These are phyloP conservation scores for Gymnocypris eckloni DNA, from an alignment of 2,797 vertebrate genomes.

Conservation along the genomic window DNA sequence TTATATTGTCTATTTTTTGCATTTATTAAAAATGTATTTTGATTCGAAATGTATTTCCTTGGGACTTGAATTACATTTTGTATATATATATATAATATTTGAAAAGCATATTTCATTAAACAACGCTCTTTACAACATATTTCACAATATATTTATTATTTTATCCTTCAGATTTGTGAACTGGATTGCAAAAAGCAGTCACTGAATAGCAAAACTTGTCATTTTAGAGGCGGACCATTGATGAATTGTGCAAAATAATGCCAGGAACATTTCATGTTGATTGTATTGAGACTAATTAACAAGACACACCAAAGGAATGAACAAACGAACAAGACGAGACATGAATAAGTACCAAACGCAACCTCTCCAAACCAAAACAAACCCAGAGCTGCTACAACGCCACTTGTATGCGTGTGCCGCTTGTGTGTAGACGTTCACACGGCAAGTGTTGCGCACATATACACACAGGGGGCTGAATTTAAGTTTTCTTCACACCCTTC, in stretches of 20 bases:
- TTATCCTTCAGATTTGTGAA: background rate
- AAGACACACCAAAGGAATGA: background rate
- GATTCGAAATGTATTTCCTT: background rate
- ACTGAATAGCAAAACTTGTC: background rate
- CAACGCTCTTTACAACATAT: background rate
- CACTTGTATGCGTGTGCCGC: conserved; percentile 24
- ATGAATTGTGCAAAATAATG: background rate
- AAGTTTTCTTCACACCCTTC: conserved; percentile 59
- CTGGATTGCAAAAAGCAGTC: background rate
- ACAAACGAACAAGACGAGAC: background rate
- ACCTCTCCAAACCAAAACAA: background rate
- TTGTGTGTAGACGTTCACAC: conserved; percentile 49
- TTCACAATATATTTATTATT: background rate
- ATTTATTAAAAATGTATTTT: background rate
- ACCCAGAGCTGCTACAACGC: background rate
- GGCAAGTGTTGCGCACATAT: conserved; percentile 33
- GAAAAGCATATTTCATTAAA: background rate
- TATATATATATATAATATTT: background rate
- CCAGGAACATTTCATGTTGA: background rate
- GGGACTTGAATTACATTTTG: background rate
- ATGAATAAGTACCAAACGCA: background rate
- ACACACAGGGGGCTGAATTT: conserved; percentile 55
- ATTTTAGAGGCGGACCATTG: background rate
- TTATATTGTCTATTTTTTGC: background rate
- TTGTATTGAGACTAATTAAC: background rate